Percentiles rank a stretch among this genome's conserved stretches.
phyloP scores from a whole-genome alignment of 1,140 invertebrate genomes.

The Periplaneta americana region DNA sequence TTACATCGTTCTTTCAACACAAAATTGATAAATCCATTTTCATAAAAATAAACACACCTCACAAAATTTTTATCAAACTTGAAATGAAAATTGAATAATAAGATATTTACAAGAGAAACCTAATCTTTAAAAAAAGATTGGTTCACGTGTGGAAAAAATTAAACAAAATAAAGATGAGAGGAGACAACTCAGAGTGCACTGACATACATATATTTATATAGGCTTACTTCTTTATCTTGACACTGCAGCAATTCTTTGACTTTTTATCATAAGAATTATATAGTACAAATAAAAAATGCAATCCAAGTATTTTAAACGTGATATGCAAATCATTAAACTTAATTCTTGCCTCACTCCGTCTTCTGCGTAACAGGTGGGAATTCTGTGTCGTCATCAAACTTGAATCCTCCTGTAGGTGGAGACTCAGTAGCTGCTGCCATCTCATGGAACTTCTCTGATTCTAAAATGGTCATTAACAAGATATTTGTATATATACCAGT shows the following conservation, averaged over 20 bases:
- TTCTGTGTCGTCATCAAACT: conserved; percentile 74
- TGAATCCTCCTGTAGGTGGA: conserved; percentile 55
- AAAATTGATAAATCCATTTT: not conserved
- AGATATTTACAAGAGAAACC: not conserved
- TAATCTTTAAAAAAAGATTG: not conserved
- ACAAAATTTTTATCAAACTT: not conserved
- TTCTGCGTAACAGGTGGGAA: conserved; percentile 75
- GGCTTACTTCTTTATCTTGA: not conserved
- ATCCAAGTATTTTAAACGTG: not conserved
- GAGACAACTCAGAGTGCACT: not conserved
- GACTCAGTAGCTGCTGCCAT: conserved; percentile 62
- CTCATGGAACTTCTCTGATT: conserved; percentile 71
- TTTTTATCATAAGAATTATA: not conserved
- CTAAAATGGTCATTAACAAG: conserved; percentile 42
- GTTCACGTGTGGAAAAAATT: not conserved
- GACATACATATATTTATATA: not conserved
- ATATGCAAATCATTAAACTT: not conserved
- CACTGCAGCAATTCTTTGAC: not conserved
- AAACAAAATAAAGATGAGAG: not conserved
- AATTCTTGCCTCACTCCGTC: conserved; percentile 41
- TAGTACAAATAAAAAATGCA: not conserved
- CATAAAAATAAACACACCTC: not conserved
- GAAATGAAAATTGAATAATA: not conserved
- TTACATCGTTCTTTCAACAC: not conserved
- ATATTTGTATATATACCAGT: not conserved